These are phyloP conservation scores for Pseudoatta argentina DNA, from an alignment of 1,140 invertebrate genomes.

Conservation along the genomic window DNA sequence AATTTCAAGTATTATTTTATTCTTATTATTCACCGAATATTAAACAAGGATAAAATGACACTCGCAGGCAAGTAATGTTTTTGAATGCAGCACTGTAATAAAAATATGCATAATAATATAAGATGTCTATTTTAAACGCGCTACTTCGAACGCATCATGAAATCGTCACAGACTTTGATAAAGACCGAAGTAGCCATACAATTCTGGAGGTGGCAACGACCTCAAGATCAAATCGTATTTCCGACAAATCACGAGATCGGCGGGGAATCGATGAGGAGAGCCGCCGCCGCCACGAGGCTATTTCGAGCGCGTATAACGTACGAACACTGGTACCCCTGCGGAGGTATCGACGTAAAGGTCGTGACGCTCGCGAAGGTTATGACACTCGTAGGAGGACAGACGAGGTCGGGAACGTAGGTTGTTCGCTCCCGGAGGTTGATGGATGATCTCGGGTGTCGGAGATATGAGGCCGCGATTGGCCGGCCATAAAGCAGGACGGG, in stretches of 20 bases:
- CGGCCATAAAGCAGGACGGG: constrained; percentile 68
- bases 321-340: constrained; percentile 34
- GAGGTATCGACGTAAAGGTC: constrained; percentile 71
- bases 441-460: constrained; percentile 67
- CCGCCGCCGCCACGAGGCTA: constrained; percentile 45
- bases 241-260: constrained; percentile 46
- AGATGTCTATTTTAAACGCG: constrained; percentile 7
- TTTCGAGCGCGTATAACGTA: constrained; percentile 61
- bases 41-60: too few species aligned
- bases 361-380: constrained; percentile 70
- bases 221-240: constrained; percentile 56
- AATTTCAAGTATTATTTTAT: too few species aligned
- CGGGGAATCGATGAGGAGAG: constrained; percentile 28
- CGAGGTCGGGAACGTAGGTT: constrained; percentile 72
- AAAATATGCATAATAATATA: neutral
- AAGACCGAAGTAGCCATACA: constrained; percentile 42
- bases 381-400: constrained; percentile 75
- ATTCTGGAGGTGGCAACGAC: constrained; percentile 55
- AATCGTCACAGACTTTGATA: constrained; percentile 21
- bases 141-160: constrained; percentile 13
- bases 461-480: constrained; percentile 74
- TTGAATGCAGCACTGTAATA: neutral
- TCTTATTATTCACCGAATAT: too few species aligned
- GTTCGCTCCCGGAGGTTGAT: constrained; percentile 73
- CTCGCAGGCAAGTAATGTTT: too few species aligned